These are phyloP conservation scores for Graphium colonna DNA, from an alignment of 2,888 invertebrate genomes.

Conservation along the genomic window DNA sequence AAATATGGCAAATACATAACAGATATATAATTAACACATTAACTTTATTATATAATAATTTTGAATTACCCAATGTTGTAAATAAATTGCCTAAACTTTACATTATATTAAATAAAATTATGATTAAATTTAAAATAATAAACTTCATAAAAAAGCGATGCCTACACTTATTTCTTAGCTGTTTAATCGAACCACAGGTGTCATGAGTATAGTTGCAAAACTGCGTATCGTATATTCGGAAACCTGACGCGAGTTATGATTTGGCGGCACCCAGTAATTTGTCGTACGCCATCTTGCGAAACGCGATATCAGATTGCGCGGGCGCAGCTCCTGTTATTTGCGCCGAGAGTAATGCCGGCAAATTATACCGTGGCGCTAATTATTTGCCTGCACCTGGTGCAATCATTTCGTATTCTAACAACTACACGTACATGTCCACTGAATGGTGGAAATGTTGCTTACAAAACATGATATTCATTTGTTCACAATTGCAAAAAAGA, in stretches of 20 bases:
- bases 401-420: conserved; percentile 27
- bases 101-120: too few relatives aligned
- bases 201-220: conserved; percentile 30
- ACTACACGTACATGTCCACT: neutral
- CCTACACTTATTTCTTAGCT: too few relatives aligned
- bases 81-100: too few relatives aligned
- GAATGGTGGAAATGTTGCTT: neutral
- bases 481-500: neutral
- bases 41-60: too few relatives aligned
- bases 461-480: neutral
- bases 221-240: conserved; percentile 59
- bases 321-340: conserved; percentile 69
- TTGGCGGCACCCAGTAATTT: conserved; percentile 53
- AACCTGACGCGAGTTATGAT: conserved; percentile 64
- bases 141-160: too few relatives aligned
- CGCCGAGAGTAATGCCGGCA: conserved; percentile 58
- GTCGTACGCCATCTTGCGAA: conserved; percentile 60
- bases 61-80: too few relatives aligned
- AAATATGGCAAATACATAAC: too few relatives aligned
- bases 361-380: conserved; percentile 65
- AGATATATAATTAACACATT: too few relatives aligned
- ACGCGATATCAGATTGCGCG: conserved; percentile 52
- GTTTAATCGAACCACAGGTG: conserved; percentile 29
- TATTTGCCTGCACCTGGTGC: conserved; percentile 45
- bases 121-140: too few relatives aligned